phyloP scores from a whole-genome alignment of 2,888 invertebrate species.

The Tryphoninae sp. region DNA sequence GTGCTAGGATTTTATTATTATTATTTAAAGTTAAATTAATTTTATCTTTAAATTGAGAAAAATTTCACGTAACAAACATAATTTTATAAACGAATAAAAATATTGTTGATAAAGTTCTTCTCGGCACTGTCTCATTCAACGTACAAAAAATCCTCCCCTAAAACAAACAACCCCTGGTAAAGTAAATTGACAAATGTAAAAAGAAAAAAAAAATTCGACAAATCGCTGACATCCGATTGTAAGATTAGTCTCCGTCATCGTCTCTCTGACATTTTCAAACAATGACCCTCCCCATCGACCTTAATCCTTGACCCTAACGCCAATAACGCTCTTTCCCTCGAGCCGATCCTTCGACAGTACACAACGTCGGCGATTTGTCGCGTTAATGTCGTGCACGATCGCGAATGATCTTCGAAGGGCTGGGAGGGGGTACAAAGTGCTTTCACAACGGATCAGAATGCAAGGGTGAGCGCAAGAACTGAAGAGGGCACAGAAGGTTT shows the following conservation, averaged over 20 bases:
- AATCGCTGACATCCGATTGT: neutral
- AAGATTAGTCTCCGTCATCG: neutral
- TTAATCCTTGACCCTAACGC: constrained; percentile 24
- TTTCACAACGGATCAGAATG: constrained; percentile 21
- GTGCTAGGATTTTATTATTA: too few relatives aligned
- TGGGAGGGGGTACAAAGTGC: constrained; percentile 59
- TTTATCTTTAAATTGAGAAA: too few relatives aligned
- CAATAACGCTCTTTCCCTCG: constrained; percentile 15
- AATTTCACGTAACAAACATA: too few relatives aligned
- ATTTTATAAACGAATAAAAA: too few relatives aligned
- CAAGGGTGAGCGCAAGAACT: constrained; percentile 34
- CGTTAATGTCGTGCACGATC: constrained; percentile 70
- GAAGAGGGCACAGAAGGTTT: constrained; percentile 34
- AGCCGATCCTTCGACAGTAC: constrained; percentile 71
- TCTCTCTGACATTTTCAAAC: neutral
- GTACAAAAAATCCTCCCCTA: too few relatives aligned
- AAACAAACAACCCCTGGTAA: neutral
- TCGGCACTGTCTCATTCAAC: too few relatives aligned
- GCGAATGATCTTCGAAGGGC: constrained; percentile 41
- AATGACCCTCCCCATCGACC: neutral
- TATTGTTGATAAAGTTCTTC: too few relatives aligned
- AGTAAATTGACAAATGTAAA: neutral
- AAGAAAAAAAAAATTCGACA: neutral
- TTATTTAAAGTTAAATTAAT: too few relatives aligned
- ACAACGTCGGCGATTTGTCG: constrained; percentile 69